Base-by-base conservation (phyloP, 2,797 vertebrate genomes). In the Caiman crocodilus region DNA sequence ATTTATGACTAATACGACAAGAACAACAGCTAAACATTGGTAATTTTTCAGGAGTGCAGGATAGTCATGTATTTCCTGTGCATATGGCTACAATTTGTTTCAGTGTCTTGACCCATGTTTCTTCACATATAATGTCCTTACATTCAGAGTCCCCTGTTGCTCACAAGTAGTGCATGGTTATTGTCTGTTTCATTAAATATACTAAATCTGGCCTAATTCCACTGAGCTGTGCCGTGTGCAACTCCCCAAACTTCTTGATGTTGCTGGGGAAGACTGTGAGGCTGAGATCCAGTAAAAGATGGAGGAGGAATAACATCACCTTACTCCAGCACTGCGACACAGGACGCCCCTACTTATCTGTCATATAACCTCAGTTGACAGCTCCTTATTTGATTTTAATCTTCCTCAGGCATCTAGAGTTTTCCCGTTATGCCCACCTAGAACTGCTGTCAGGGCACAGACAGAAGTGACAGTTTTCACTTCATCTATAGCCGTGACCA, bases 1-100 rank as follows among this genome's bases (percentile, higher is more conserved):
- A 32, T 90, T 90, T 86, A 90, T 92, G 87, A 93, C 81, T 96
- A 93, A 93, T 50, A 93, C 75, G 21, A 91, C 94, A 94, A 96
- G 18, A 94, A 85, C 93, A 95, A 88, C 65, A 90, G 87, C 69
- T 84, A 90, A 94, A 93, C 6, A 92, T 11, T 76, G 32, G 42
- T 94, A 92, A 86, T 94, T 96, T 94, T 94, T 90, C 30, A 56
- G 57, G 18, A 73, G 13, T 5, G 5, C n/a, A 80, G 80, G 50
- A 26, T 84, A 75, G 0, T 83, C 94, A 74, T 95, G 94, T 84
- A 82, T 90, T 92, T 95, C 59, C 35, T 93, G 76, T 84, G 84
- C 83, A 28, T 82, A 84, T 91, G 95, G 92, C 90, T 76, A 76
- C 2, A 5, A 65, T 58, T 71, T 42, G 21, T 87, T 80, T 82